A percentile compares a stretch with the other conserved stretches of the same genome.
Conservation (phyloP, 1,140 invertebrate genomes). For the Pseudobourletiella spinata region DNA sequence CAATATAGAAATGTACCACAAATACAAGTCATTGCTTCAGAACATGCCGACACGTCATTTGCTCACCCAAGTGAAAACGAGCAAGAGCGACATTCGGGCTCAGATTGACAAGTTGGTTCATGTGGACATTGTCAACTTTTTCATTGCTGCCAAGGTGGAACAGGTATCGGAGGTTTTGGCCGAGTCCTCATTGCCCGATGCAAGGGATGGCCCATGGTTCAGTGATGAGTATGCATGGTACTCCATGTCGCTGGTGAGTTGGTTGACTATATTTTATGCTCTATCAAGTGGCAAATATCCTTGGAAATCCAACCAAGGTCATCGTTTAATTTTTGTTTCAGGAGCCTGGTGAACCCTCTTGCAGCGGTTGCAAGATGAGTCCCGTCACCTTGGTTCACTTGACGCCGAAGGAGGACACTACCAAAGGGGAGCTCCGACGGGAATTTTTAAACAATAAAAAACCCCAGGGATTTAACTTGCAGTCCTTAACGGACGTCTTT, state of each 20-base stretch:
- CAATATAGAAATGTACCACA: constrained; percentile 75
- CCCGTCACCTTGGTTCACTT: constrained; percentile 59
- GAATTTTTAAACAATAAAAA: constrained; percentile 36
- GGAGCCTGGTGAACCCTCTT: constrained; percentile 45
- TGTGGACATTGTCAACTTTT: constrained; percentile 79
- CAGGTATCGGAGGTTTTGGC: constrained; percentile 58
- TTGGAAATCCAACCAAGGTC: too few relatives aligned
- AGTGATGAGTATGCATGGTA: constrained; percentile 52
- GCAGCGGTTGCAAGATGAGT: constrained; percentile 48
- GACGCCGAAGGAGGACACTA: constrained; percentile 51
- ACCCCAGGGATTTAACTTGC: constrained; percentile 40
- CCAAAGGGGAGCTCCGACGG: constrained; percentile 47
- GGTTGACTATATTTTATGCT: too few relatives aligned
- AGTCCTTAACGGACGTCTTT: constrained; percentile 52
- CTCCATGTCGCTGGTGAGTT: constrained; percentile 50
- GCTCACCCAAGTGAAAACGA: constrained; percentile 50
- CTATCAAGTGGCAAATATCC: too few relatives aligned
- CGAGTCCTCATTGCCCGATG: constrained; percentile 37
- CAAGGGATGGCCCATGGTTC: constrained; percentile 32
- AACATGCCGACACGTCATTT: constrained; percentile 81
- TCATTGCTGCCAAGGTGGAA: constrained; percentile 45
- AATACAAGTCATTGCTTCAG: constrained; percentile 76
- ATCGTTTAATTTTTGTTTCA: too few relatives aligned
- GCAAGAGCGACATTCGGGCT: constrained; percentile 40
- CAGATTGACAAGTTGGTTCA: constrained; percentile 63